phyloP scores from a whole-genome alignment of 2,797 vertebrate genomes.

The Otolemur crassicaudatus region DNA sequence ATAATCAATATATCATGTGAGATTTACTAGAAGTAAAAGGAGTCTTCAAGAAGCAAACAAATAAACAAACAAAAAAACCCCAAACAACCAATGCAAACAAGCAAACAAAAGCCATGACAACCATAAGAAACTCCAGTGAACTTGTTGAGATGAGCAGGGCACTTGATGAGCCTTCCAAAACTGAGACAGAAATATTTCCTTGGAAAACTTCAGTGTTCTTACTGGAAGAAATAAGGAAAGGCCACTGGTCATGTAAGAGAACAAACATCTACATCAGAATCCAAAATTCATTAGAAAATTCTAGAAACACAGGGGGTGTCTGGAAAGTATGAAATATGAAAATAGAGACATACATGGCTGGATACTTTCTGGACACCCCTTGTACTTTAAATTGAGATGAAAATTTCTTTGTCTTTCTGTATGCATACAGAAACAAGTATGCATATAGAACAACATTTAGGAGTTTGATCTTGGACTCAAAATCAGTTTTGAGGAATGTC shows the following conservation, averaged over 20 bases:
- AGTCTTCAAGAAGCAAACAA: slow-evolving; percentile 14
- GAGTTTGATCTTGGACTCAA: slow-evolving; percentile 1
- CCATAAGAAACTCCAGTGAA: not conserved
- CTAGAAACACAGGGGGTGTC: not conserved
- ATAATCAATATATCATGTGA: not conserved
- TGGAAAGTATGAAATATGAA: too few species aligned
- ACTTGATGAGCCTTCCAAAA: not conserved
- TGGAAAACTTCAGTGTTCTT: not conserved
- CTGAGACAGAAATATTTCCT: not conserved
- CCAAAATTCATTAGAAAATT: slow-evolving; percentile 29
- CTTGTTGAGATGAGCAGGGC: not conserved
- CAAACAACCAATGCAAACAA: not conserved
- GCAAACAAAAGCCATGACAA: not conserved
- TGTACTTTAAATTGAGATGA: not conserved
- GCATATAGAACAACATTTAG: not conserved
- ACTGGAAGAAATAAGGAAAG: slow-evolving; percentile 40
- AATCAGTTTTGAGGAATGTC: not conserved
- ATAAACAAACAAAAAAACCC: not conserved
- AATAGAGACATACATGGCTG: too few species aligned
- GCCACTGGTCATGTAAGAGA: not conserved
- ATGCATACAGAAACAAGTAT: not conserved
- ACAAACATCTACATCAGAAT: not conserved
- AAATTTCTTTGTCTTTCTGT: slow-evolving; percentile 16
- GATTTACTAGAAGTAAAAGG: slow-evolving; percentile 27
- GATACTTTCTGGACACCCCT: too few species aligned